Conservation (phyloP, 2,888 invertebrate genomes). For the Eupithecia exiguata region DNA sequence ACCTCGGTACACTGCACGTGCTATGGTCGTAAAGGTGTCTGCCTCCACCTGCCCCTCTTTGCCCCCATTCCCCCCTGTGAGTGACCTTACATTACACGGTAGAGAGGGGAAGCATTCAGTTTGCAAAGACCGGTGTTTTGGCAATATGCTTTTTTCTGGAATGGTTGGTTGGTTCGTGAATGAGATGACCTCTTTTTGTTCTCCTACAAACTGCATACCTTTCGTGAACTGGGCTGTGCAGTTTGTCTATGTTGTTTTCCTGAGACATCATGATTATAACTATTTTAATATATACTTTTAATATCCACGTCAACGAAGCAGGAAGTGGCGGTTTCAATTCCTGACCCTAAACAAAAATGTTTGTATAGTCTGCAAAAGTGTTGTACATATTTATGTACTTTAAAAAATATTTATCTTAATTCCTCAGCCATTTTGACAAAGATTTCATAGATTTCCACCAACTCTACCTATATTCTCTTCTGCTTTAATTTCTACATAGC, state of each 20-base stretch:
- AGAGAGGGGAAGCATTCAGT: conserved; percentile 20
- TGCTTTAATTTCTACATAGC: background rate
- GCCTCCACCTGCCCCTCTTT: conserved; percentile 41
- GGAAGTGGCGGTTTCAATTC: background rate
- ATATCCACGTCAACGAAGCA: too few relatives aligned
- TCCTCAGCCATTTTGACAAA: background rate
- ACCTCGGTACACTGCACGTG: conserved; percentile 62
- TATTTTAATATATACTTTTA: background rate
- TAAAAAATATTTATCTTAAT: background rate
- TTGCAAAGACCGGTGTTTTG: background rate
- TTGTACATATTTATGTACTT: background rate
- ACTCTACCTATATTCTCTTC: background rate
- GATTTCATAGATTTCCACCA: background rate
- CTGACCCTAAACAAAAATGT: background rate
- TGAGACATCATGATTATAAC: background rate
- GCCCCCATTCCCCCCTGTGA: conserved; percentile 31
- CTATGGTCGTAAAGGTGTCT: conserved; percentile 67
- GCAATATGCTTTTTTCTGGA: background rate
- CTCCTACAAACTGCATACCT: background rate
- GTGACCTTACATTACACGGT: conserved; percentile 38
- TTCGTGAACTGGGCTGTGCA: background rate
- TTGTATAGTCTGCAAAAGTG: background rate
- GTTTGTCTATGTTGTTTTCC: background rate
- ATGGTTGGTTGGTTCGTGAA: background rate
- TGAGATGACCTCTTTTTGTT: background rate